Evolutionary conservation across 2,888 invertebrate genomes (phyloP).

Genomic region (Phorcus lineatus): DNA sequence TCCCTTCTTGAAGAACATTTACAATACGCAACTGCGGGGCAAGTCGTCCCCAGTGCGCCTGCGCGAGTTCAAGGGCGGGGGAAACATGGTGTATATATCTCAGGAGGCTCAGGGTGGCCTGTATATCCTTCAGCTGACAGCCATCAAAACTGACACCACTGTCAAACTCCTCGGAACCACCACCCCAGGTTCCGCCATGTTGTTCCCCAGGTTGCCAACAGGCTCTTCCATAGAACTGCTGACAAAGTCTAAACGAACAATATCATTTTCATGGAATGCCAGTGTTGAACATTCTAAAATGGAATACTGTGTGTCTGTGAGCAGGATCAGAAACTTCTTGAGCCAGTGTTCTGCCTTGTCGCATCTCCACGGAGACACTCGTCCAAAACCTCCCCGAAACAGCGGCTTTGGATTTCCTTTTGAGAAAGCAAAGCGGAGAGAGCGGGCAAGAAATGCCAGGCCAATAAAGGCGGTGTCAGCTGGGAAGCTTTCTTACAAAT

Average conservation of each 20-base stretch:
- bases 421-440: conserved; percentile 55
- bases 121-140: conserved; percentile 61
- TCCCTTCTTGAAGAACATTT: conserved; percentile 30
- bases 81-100: conserved; percentile 27
- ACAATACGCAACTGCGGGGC: conserved; percentile 15
- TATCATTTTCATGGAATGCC: conserved; percentile 58
- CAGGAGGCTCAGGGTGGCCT: conserved; percentile 44
- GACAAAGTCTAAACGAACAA: conserved; percentile 37
- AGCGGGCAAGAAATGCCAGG: conserved; percentile 47
- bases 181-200: conserved; percentile 49
- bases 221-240: conserved; percentile 47
- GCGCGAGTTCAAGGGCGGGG: conserved; percentile 35
- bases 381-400: conserved; percentile 62
- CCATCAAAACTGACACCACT: conserved; percentile 61
- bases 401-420: conserved; percentile 69
- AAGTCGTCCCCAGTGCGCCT: conserved; percentile 7
- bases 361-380: conserved; percentile 71
- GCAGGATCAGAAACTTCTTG: conserved; percentile 75
- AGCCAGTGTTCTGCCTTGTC: conserved; percentile 78
- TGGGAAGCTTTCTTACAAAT: conserved; percentile 74
- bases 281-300: conserved; percentile 43
- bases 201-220: conserved; percentile 53
- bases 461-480: conserved; percentile 53
- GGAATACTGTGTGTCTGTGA: conserved; percentile 79
- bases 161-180: conserved; percentile 64